A percentile compares a stretch with the other conserved stretches of the same genome.
These are phyloP conservation scores for Anoplophora glabripennis DNA, from an alignment of 1,140 invertebrate species.

Conservation along the genomic window DNA sequence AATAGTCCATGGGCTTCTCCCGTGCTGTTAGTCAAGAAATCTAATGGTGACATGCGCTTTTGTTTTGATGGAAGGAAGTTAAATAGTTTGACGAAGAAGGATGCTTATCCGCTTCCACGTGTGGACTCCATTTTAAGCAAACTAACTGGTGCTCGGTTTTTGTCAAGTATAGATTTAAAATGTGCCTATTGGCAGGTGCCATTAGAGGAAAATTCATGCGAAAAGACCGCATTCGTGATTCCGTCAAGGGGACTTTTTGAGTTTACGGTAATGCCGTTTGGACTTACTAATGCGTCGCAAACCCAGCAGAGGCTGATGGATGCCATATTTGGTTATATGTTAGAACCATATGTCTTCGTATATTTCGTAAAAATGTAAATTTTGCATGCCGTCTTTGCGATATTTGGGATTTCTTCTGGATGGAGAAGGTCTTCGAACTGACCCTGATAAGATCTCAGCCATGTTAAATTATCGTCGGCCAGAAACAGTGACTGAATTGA, in stretches of 20 bases:
- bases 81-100: constrained; percentile 35
- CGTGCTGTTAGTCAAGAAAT: constrained; percentile 42
- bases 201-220: constrained; percentile 27
- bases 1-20: constrained; percentile 39
- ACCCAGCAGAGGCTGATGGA: constrained; percentile 17
- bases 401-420: constrained; percentile 46
- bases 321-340: constrained; percentile 16
- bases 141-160: constrained; percentile 33
- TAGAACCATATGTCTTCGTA: constrained; percentile 27
- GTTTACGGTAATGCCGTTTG: constrained; percentile 51
- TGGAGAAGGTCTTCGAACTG: constrained; percentile 38
- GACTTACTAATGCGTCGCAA: constrained; percentile 13
- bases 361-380: constrained; percentile 26
- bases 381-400: constrained; percentile 35
- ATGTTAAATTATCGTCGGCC: constrained; percentile 36
- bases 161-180: constrained; percentile 39
- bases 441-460: constrained; percentile 27
- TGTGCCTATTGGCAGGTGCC: constrained; percentile 44
- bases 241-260: constrained; percentile 46
- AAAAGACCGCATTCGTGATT: constrained; percentile 49
- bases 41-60: constrained; percentile 37
- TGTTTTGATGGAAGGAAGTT: constrained; percentile 44
- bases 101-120: constrained; percentile 26
- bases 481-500: constrained; percentile 36
- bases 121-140: constrained; percentile 29